phyloP scores from a whole-genome alignment of 2,888 invertebrate genomes.

The Keiferia lycopersicella region DNA sequence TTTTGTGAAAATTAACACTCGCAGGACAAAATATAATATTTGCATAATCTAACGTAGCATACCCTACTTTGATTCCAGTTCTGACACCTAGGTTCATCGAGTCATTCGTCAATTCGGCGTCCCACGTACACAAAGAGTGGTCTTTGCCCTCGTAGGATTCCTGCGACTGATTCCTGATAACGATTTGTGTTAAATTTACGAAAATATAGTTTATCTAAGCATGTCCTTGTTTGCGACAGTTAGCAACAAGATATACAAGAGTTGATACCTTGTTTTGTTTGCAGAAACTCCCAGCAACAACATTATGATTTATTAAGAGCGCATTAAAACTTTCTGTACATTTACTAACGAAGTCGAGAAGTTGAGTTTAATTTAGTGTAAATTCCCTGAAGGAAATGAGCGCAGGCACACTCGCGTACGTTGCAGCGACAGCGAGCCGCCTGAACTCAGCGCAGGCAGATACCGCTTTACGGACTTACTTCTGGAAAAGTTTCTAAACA shows the following conservation, averaged over 20 bases:
- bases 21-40: too few relatives aligned
- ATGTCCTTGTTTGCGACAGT: too few relatives aligned
- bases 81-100: too few relatives aligned
- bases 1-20: not conserved
- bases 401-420: not conserved
- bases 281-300: not conserved
- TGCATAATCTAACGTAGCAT: too few relatives aligned
- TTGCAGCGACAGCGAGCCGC: not conserved
- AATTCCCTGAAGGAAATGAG: conserved; percentile 16
- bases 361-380: conserved; percentile 16
- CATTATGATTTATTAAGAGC: conserved; percentile 16
- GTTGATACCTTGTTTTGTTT: not conserved
- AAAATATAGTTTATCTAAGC: too few relatives aligned
- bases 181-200: too few relatives aligned
- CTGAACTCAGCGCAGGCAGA: not conserved
- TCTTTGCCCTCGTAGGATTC: too few relatives aligned
- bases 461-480: not conserved
- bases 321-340: conserved; percentile 5
- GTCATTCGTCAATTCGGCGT: too few relatives aligned
- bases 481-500: not conserved
- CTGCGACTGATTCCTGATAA: too few relatives aligned
- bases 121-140: too few relatives aligned
- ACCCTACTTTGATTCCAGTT: too few relatives aligned
- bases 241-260: not conserved
- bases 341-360: conserved; percentile 9